A percentile compares a stretch with the other conserved stretches of the same genome.
These are phyloP conservation scores for Microtus pennsylvanicus DNA, from an alignment of 2,113 vertebrate species.

Conservation along the genomic window DNA sequence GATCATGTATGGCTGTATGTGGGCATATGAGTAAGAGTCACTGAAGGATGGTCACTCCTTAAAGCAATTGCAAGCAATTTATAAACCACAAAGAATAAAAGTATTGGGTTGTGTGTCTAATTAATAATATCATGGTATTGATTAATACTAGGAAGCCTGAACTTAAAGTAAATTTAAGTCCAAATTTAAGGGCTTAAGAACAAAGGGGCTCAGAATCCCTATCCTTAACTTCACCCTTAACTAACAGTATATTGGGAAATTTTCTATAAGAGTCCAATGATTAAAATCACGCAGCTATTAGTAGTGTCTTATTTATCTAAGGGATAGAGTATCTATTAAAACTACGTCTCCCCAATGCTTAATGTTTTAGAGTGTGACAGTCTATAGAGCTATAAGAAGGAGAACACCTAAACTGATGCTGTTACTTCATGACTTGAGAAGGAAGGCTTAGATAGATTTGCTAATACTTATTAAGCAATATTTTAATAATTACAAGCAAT, in stretches of 20 bases:
- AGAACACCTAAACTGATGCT: neutral
- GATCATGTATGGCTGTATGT: neutral
- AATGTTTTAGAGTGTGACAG: neutral
- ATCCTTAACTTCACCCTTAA: slow-evolving; percentile 33
- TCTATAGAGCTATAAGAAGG: neutral
- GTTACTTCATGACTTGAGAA: neutral
- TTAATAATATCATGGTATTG: neutral
- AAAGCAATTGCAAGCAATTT: neutral
- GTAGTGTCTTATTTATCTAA: slow-evolving; percentile 33
- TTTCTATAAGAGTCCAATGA: slow-evolving; percentile 24
- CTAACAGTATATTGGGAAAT: neutral
- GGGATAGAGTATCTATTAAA: neutral
- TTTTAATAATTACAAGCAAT: slow-evolving; percentile 16
- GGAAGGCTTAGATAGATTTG: neutral
- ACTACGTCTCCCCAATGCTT: neutral
- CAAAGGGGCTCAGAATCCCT: neutral
- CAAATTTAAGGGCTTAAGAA: neutral
- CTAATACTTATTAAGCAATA: neutral
- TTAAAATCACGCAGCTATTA: slow-evolving; percentile 10
- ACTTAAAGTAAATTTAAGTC: slow-evolving; percentile 31
- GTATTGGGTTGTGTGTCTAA: neutral
- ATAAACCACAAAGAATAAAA: neutral
- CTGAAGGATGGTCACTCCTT: neutral
- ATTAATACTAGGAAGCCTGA: neutral
- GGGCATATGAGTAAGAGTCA: neutral